Conservation (phyloP, 2,113 vertebrate genomes). For the Psittacus erithacus region DNA sequence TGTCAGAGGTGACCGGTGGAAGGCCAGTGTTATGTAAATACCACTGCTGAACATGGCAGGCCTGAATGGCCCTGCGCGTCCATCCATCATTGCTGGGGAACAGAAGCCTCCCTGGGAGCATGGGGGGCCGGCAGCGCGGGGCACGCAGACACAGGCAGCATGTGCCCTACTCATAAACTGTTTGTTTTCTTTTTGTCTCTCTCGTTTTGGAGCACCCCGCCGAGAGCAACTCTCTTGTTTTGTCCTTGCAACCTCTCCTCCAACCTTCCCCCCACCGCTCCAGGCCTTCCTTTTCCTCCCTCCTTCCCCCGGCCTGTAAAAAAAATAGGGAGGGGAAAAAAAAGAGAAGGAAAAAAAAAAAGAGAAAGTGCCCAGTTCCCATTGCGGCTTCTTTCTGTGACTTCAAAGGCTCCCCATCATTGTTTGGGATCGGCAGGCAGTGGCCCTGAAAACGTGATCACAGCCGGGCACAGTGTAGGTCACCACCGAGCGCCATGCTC, state of each 20-base stretch:
- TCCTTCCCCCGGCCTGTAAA: neutral
- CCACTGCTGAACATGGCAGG: constrained; percentile 90
- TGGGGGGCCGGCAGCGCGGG: constrained; percentile 77
- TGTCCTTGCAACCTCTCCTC: constrained; percentile 73
- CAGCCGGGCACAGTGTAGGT: constrained; percentile 96
- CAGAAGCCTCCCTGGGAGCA: constrained; percentile 81
- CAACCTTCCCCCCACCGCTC: constrained; percentile 42
- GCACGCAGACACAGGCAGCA: constrained; percentile 87
- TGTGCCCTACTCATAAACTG: constrained; percentile 91
- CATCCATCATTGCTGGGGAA: constrained; percentile 95
- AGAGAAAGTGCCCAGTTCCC: constrained; percentile 60
- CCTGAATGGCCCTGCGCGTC: constrained; percentile 84
- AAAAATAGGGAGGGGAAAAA: neutral
- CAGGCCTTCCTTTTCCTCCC: constrained; percentile 45
- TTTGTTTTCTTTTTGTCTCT: constrained; percentile 95
- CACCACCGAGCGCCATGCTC: constrained; percentile 87
- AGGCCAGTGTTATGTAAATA: constrained; percentile 98
- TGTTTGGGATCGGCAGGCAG: constrained; percentile 90
- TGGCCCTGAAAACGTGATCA: constrained; percentile 94
- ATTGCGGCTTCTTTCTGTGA: constrained; percentile 84
- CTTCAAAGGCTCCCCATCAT: constrained; percentile 95
- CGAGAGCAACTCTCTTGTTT: constrained; percentile 84
- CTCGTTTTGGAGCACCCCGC: constrained; percentile 77
- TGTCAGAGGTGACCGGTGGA: constrained; percentile 84
- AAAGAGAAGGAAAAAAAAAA: neutral